Conservation (phyloP, 2,113 vertebrate genomes). For the Alexandromys fortis region DNA sequence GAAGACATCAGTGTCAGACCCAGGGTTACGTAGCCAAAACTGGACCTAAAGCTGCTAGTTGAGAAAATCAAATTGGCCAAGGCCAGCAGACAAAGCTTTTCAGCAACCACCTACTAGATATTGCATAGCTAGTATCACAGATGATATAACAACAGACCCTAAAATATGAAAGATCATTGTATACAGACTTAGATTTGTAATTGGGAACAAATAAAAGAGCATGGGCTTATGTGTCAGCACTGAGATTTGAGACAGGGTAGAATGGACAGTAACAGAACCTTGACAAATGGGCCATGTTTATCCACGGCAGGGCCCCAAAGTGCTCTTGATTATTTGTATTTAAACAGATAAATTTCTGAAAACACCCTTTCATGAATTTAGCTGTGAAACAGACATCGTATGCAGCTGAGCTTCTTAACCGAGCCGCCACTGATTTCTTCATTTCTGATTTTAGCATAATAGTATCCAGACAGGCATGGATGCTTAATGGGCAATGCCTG, state of each 20-base stretch:
- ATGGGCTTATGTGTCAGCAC: neutral
- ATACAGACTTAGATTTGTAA: conserved; percentile 16
- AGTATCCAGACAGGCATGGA: neutral
- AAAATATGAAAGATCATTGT: neutral
- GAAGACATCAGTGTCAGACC: neutral
- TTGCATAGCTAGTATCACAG: neutral
- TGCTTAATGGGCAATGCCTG: neutral
- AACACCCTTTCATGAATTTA: neutral
- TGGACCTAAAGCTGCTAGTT: neutral
- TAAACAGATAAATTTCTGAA: neutral
- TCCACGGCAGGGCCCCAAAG: neutral
- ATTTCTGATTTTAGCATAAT: neutral
- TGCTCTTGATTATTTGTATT: conserved; percentile 5
- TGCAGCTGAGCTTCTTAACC: neutral
- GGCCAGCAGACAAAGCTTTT: neutral
- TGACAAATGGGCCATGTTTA: neutral
- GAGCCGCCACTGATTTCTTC: neutral
- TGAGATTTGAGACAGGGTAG: neutral
- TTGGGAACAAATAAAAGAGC: conserved; percentile 13
- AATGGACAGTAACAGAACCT: neutral
- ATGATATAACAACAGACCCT: neutral
- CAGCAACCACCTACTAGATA: neutral
- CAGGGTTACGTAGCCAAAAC: neutral
- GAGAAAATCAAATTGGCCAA: conserved; percentile 12
- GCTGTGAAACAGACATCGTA: neutral